phyloP scores from a whole-genome alignment of 2,888 invertebrate species.

The Erynnis tages region DNA sequence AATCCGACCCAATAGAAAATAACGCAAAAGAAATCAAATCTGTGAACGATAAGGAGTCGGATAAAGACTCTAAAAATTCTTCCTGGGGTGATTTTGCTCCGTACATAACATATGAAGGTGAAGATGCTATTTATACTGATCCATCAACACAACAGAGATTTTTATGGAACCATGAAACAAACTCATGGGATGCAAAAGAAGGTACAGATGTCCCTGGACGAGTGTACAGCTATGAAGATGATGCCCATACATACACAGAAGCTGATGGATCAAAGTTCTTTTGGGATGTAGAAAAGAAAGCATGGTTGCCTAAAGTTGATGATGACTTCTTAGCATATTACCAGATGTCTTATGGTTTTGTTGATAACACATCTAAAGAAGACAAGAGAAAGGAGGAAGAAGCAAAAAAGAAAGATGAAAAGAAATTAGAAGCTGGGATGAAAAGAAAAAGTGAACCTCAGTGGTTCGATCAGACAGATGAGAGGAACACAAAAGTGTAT shows the following conservation, averaged over 20 bases:
- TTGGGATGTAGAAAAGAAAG: slow-evolving; percentile 94
- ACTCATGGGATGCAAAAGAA: slow-evolving; percentile 66
- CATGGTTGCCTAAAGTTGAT: slow-evolving; percentile 98
- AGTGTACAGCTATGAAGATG: slow-evolving; percentile 87
- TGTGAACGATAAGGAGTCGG: neutral
- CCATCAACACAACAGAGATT: slow-evolving; percentile 85
- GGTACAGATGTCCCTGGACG: slow-evolving; percentile 54
- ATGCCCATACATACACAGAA: slow-evolving; percentile 90
- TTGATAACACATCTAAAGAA: slow-evolving; percentile 78
- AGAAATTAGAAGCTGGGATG: slow-evolving; percentile 71
- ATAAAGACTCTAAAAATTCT: slow-evolving; percentile 4
- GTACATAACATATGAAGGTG: slow-evolving; percentile 86
- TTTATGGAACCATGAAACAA: slow-evolving; percentile 80
- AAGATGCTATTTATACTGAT: slow-evolving; percentile 88
- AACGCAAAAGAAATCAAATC: neutral
- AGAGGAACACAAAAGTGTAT: slow-evolving; percentile 95
- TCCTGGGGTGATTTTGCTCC: slow-evolving; percentile 75
- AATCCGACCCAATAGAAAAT: slow-evolving; percentile 4
- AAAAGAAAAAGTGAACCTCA: slow-evolving; percentile 83
- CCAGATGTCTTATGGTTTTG: slow-evolving; percentile 96
- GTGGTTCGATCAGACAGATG: slow-evolving; percentile 96
- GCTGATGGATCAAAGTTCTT: slow-evolving; percentile 94
- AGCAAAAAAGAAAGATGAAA: slow-evolving; percentile 54
- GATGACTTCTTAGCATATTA: slow-evolving; percentile 98
- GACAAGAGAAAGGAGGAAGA: slow-evolving; percentile 50